A percentile compares a stretch with the other conserved stretches of the same genome.
Conservation (phyloP, 92 coral and sea anemone genomes). For the Porites divaricata region DNA sequence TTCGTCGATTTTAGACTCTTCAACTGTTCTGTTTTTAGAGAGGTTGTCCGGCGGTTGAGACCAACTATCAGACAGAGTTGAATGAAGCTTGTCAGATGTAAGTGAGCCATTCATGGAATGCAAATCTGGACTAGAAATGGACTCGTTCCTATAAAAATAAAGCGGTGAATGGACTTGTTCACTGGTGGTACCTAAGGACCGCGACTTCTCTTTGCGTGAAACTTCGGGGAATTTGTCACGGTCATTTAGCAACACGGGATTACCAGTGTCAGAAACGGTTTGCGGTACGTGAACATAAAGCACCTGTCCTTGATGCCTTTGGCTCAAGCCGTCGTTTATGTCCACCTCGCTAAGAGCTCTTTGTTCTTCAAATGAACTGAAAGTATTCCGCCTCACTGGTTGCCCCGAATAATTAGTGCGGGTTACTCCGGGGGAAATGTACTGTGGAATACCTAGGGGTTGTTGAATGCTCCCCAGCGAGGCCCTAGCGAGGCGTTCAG, state of each 20-base stretch:
- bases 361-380: constrained; percentile 31
- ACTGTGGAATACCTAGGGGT: constrained; percentile 11
- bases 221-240: constrained; percentile 26
- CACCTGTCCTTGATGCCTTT: constrained; percentile 59
- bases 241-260: not conserved
- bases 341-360: constrained; percentile 10
- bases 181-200: constrained; percentile 30
- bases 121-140: constrained; percentile 44
- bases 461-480: constrained; percentile 26
- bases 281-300: constrained; percentile 59
- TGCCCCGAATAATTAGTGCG: not conserved
- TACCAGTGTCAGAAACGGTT: constrained; percentile 1
- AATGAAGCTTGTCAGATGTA: constrained; percentile 11
- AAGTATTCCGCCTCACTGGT: constrained; percentile 9
- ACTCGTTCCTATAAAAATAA: constrained; percentile 35
- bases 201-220: constrained; percentile 22
- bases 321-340: constrained; percentile 26
- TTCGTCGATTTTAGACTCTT: not conserved
- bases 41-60: constrained; percentile 7
- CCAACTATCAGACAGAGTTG: constrained; percentile 30
- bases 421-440: constrained; percentile 5
- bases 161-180: constrained; percentile 63
- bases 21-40: not conserved
- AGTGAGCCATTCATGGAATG: constrained; percentile 27
- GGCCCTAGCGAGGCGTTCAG: not conserved